Base-by-base conservation (phyloP, 2,113 vertebrate species). In the Cyprinus carpio region DNA sequence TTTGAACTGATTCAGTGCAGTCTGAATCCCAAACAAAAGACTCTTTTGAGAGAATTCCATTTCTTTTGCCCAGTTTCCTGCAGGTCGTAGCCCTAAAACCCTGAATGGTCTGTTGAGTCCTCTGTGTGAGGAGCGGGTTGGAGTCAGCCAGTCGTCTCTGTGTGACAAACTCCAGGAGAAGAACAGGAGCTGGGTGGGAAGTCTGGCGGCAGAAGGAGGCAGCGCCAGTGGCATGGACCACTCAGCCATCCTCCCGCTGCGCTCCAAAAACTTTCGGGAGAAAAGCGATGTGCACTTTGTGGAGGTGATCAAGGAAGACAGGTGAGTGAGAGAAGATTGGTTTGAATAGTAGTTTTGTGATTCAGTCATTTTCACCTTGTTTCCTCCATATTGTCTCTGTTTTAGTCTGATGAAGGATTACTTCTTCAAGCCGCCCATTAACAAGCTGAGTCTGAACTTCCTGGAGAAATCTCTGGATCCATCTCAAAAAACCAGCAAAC, bases 391-490 rank as follows among this genome's bases (percentile, higher is more conserved):
- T 2, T 75, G 6, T 64, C 5, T 88, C n/a, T 91, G 85, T 85
- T 91, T 92, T 80, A 99, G 98, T 92, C 93, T 99, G 91, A 99
- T 99, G 98, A 98, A 99, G 89, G 97, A 99, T 89, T 98, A 99
- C 92, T 99, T 99, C 93, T 99, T 98, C 92, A 99, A 99, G 85
- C 98, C 98, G 0, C 98, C 98, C 23, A 99, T 99, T 90, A 98
- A 97, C 93, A 97, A 97, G 89, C 92, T 99, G 92, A 99, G 98
- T 93, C 94, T 99, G 88, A 98, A 97, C 92, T 99, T 99, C 93
- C 92, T 98, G 90, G 96, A 98, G 85, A 94, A 90, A 76, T 94
- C 96, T 62, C 90, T 99, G 90, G 98, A 99, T 91, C 95, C 93
- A 85, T 79, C 95, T 51, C 99, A 99, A 89, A 95, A 96, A 88